phyloP scores from a whole-genome alignment of 2,797 vertebrate genomes.

The Propithecus deckenii region DNA sequence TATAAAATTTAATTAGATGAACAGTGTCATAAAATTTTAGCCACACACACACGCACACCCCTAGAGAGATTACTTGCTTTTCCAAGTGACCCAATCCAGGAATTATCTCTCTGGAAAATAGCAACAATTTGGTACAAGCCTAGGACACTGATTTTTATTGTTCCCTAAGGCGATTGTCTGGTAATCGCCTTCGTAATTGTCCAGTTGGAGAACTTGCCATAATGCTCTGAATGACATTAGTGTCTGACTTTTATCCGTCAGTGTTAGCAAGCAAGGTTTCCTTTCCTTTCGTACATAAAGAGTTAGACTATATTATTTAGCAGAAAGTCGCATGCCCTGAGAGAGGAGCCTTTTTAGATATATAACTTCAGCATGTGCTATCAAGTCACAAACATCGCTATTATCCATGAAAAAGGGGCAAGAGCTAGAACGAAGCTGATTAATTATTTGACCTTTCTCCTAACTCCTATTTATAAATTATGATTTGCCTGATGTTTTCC shows the following conservation, averaged over 20 bases:
- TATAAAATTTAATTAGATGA: background rate
- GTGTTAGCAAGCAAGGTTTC: background rate
- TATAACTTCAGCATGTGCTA: background rate
- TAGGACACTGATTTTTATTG: background rate
- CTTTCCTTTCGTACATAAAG: background rate
- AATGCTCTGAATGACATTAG: background rate
- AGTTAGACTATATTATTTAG: background rate
- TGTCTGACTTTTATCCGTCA: constrained; percentile 15
- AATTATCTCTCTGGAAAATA: background rate
- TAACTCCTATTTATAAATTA: constrained; percentile 27
- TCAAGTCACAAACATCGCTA: background rate
- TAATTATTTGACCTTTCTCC: background rate
- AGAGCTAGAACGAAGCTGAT: background rate
- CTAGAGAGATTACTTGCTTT: constrained; percentile 32
- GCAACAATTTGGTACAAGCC: background rate
- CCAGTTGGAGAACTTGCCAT: background rate
- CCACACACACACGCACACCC: background rate
- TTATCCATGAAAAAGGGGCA: background rate
- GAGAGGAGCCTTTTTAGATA: background rate
- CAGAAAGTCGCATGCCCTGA: background rate
- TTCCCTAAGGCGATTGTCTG: background rate
- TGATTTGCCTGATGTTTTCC: background rate
- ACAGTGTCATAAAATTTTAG: background rate
- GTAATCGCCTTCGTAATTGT: background rate
- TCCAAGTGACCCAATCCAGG: background rate